Conservation (phyloP, 2,113 vertebrate genomes). For the Prietella phreatophila region DNA sequence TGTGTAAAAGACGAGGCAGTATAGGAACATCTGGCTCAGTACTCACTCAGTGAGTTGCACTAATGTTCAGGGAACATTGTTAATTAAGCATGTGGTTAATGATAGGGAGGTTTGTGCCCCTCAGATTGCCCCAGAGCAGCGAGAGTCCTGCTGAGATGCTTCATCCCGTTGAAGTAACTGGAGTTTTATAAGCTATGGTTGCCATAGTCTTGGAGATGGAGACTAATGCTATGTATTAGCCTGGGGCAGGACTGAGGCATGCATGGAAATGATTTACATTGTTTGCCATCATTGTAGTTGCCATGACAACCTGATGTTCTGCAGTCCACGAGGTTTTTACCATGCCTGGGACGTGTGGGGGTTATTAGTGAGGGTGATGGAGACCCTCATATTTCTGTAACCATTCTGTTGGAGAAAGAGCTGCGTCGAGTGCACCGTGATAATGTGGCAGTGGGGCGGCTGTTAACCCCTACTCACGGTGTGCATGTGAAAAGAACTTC, state of each 20-base stretch:
- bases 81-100: constrained; percentile 23
- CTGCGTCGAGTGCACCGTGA: background rate
- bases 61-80: constrained; percentile 14
- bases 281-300: constrained; percentile 42
- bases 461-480: background rate
- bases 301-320: constrained; percentile 40
- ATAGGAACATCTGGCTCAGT: constrained; percentile 15
- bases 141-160: constrained; percentile 17
- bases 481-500: constrained; percentile 7
- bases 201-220: constrained; percentile 25
- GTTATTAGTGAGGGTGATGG: constrained; percentile 14
- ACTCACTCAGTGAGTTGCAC: background rate
- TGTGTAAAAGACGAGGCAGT: constrained; percentile 4
- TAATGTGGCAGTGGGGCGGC: background rate
- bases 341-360: constrained; percentile 23
- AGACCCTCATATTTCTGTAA: constrained; percentile 17
- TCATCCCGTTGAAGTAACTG: constrained; percentile 29
- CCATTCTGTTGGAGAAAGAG: background rate
- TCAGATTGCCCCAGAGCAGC: background rate
- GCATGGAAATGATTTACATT: constrained; percentile 44
- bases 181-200: constrained; percentile 27
- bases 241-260: constrained; percentile 46
- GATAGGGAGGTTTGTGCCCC: background rate
- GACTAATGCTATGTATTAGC: constrained; percentile 47
- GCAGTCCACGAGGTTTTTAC: background rate